Evolutionary conservation across 2,113 vertebrate species (phyloP), one percentile per base, ranked within the genome.

Genomic region (Tinamus guttatus): DNA sequence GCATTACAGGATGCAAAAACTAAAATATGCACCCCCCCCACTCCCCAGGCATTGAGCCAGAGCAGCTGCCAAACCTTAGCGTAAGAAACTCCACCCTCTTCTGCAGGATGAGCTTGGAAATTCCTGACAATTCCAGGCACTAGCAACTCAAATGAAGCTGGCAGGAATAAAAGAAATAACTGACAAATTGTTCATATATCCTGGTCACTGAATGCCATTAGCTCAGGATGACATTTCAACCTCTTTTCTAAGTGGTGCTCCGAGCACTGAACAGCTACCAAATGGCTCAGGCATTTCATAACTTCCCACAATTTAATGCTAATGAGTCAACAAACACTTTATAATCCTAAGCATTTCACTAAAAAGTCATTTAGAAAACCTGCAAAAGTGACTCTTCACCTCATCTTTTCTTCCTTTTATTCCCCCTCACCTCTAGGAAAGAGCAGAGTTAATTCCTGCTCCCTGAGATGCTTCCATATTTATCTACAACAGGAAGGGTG

Each of bases 401-500:
- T 40, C 30, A 83, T 47, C 32, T 40, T 64, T 70, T 32, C 28
- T 75, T 94, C 59, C 49, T 36, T 11, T 87, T 67, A n/a, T 30
- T 59, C 43, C 24, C n/a, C 38, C 34, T 85, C 43, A 79, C 30
- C 78, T 89, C 80, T 41, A 90, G 52, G 83, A 90, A 81, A 81
- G 76, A 91, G 79, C 76, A 91, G 85, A 95, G 94, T 94, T 95
- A 92, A 81, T 69, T 91, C 75, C 87, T 69, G 41, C 76, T 86
- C 75, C 70, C 73, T 41, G 90, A 93, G 93, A 93, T 24, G 0
- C 86, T 92, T 96, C 92, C 91, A 70, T 85, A 92, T 95, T 94
- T 95, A 93, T 95, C 85, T 92, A 7, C 84, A 86, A 64, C 88
- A 96, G 94, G 96, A 97, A 97, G 96, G 95, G 95, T 94, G 86